Percentiles rank a stretch among this genome's conserved stretches.
Evolutionary conservation across 2,888 invertebrate genomes (phyloP).

Genomic region (Metallyticus violacea): DNA sequence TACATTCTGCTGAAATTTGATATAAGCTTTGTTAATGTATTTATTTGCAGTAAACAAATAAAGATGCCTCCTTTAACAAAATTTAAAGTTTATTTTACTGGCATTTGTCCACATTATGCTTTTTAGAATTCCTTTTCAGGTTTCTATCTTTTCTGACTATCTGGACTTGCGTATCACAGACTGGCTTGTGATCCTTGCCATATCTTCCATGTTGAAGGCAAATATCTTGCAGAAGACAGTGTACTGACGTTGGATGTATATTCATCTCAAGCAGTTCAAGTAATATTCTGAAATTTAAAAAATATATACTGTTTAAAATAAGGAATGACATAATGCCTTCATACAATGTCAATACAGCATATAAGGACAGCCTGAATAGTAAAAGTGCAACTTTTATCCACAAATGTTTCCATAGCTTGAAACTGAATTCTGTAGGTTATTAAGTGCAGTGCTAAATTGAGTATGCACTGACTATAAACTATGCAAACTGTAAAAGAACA

Average conservation of each 20-base stretch:
- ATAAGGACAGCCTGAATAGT: no score
- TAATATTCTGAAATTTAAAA: background rate
- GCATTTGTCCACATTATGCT: background rate
- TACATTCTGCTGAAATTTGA: background rate
- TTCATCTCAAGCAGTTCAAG: constrained; percentile 1
- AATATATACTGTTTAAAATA: no score
- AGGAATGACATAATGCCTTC: no score
- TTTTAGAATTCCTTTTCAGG: background rate
- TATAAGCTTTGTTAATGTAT: background rate
- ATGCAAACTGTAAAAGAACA: no score
- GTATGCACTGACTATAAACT: no score
- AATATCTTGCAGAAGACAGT: background rate
- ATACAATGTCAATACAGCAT: no score
- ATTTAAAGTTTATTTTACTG: background rate
- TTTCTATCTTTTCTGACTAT: background rate
- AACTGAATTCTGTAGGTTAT: no score
- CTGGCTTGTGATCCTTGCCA: background rate
- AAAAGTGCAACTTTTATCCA: no score
- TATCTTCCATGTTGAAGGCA: background rate
- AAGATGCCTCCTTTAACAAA: background rate
- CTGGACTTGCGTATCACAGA: background rate
- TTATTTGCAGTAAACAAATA: background rate
- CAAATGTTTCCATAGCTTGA: no score
- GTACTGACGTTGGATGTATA: constrained; percentile 2
- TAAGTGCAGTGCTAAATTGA: no score